phyloP scores from a whole-genome alignment of 2,113 vertebrate species.

The Columba janthina region DNA sequence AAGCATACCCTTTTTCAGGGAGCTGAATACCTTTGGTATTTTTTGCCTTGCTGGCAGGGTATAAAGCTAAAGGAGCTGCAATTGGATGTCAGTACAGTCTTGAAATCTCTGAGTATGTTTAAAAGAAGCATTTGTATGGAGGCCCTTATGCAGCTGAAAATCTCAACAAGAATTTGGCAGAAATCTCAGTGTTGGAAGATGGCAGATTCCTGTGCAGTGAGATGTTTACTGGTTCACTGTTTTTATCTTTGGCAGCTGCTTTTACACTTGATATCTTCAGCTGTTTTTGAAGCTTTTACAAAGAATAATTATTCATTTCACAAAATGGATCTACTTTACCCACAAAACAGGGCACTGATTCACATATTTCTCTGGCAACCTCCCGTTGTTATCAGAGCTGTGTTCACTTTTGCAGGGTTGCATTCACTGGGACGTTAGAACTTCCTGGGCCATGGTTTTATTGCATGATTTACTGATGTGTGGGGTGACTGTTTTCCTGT shows the following conservation, averaged over 20 bases:
- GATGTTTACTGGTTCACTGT: slow-evolving; percentile 67
- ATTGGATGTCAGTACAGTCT: slow-evolving; percentile 59
- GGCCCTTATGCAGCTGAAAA: slow-evolving; percentile 66
- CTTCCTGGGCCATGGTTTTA: background rate
- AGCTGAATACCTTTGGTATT: slow-evolving; percentile 61
- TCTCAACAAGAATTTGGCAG: slow-evolving; percentile 73
- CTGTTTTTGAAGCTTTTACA: slow-evolving; percentile 65
- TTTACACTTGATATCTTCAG: slow-evolving; percentile 59
- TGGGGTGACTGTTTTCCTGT: background rate
- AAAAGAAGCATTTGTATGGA: slow-evolving; percentile 65
- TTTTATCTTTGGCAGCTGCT: slow-evolving; percentile 68
- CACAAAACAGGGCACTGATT: background rate
- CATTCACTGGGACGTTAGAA: background rate
- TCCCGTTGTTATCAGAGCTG: slow-evolving; percentile 13
- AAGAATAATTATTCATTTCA: slow-evolving; percentile 59
- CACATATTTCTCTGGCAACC: slow-evolving; percentile 13
- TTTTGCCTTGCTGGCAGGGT: slow-evolving; percentile 41
- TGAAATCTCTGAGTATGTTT: slow-evolving; percentile 36
- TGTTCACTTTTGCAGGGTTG: background rate
- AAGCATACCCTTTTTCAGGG: background rate
- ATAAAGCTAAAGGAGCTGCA: slow-evolving; percentile 24
- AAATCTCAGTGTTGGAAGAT: slow-evolving; percentile 66
- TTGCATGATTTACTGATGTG: background rate
- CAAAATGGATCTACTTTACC: slow-evolving; percentile 28
- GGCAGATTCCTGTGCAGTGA: slow-evolving; percentile 82